Evolutionary conservation across 2,888 invertebrate species (phyloP).

Genomic region (Epirrita christyi): DNA sequence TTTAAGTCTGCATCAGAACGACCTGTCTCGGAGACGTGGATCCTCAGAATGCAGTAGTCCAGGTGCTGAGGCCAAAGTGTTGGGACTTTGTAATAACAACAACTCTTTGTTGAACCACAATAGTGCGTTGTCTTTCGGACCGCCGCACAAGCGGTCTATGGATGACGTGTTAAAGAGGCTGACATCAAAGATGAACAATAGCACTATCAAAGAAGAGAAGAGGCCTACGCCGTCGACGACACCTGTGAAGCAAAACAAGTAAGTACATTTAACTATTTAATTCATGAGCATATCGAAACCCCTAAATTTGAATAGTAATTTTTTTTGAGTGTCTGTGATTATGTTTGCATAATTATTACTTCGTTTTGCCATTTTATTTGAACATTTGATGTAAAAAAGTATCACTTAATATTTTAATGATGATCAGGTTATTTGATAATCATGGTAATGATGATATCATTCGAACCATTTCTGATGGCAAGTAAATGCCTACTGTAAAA

Average conservation of each 20-base stretch:
- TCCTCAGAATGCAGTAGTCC: conserved; percentile 91
- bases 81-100: conserved; percentile 87
- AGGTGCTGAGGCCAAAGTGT: conserved; percentile 87
- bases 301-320: not conserved
- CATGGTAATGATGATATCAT: conserved; percentile 22
- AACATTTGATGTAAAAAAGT: conserved; percentile 12
- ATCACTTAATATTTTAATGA: conserved; percentile 17
- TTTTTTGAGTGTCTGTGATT: not conserved
- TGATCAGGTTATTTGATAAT: conserved; percentile 16
- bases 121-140: conserved; percentile 74
- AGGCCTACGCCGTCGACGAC: conserved; percentile 89
- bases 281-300: too few species aligned
- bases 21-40: conserved; percentile 76
- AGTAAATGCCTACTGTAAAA: conserved; percentile 16
- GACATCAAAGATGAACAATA: conserved; percentile 93
- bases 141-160: conserved; percentile 92
- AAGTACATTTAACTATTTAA: conserved; percentile 49
- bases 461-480: conserved; percentile 7
- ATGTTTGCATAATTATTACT: conserved; percentile 1
- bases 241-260: conserved; percentile 85
- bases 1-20: conserved; percentile 84
- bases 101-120: conserved; percentile 87
- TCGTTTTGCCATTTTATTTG: conserved; percentile 8
- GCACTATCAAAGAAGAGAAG: conserved; percentile 89
- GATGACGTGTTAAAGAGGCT: conserved; percentile 95